Percentiles rank a stretch among this genome's conserved stretches.
phyloP scores from a whole-genome alignment of 2,888 invertebrate species.

The Catotricha subobsoleta region DNA sequence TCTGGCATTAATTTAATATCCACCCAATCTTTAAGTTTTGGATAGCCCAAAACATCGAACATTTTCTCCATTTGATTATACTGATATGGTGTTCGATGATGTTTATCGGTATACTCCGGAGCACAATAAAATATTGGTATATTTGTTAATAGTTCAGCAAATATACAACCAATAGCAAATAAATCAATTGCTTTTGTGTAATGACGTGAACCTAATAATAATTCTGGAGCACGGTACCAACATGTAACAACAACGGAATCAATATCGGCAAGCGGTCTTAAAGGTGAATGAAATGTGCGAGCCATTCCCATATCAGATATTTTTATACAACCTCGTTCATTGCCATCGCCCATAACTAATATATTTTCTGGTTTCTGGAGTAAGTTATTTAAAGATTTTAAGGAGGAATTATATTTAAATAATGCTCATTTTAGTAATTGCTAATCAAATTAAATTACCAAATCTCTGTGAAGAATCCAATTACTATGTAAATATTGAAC shows the following conservation, averaged over 20 bases:
- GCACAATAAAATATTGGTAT: not conserved
- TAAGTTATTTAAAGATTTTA: no score
- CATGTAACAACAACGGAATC: not conserved
- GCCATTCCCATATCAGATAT: constrained; percentile 1
- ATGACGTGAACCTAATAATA: not conserved
- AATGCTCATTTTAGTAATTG: no score
- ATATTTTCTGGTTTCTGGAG: constrained; percentile 3
- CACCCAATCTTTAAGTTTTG: not conserved
- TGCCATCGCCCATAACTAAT: not conserved
- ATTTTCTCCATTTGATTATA: not conserved
- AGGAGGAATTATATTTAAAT: no score
- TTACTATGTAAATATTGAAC: constrained; percentile 1
- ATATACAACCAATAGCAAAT: not conserved
- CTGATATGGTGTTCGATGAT: not conserved
- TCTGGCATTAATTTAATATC: not conserved
- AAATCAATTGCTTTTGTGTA: constrained; percentile 2
- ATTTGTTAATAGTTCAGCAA: constrained; percentile 1
- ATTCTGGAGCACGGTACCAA: constrained; percentile 1
- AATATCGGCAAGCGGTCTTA: not conserved
- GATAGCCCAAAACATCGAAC: constrained; percentile 1
- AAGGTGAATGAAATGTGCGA: not conserved
- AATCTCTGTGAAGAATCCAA: constrained; percentile 2
- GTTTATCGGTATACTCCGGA: not conserved
- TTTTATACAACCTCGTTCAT: not conserved
- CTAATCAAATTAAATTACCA: no score